A percentile compares a stretch with the other conserved stretches of the same genome.
Conservation (phyloP, 2,113 vertebrate species). For the Galbula dea region DNA sequence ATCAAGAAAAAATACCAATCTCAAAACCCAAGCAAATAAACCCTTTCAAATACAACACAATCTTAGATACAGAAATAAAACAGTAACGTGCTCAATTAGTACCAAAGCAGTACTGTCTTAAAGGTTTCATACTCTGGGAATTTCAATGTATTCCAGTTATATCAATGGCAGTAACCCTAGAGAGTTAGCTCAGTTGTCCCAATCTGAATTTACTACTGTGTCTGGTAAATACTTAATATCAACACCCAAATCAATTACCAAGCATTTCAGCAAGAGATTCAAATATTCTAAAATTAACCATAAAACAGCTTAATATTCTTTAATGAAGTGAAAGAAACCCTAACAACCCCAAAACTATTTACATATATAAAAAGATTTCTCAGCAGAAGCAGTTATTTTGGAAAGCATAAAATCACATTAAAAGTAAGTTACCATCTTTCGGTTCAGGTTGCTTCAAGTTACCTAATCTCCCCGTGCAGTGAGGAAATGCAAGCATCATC, state of each 20-base stretch:
- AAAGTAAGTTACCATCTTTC: conserved; percentile 73
- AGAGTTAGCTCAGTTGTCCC: not conserved
- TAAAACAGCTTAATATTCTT: not conserved
- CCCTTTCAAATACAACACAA: not conserved
- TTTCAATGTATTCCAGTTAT: not conserved
- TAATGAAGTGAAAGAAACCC: not conserved
- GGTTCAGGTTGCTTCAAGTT: not conserved
- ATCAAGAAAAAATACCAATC: not conserved
- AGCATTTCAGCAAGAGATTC: not conserved
- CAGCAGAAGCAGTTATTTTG: not conserved
- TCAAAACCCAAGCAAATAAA: not conserved
- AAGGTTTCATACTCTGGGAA: not conserved
- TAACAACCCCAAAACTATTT: not conserved
- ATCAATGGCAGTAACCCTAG: not conserved
- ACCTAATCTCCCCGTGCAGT: conserved; percentile 42
- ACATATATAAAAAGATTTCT: not conserved
- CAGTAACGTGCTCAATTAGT: not conserved
- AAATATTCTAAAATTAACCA: not conserved
- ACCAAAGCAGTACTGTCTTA: not conserved
- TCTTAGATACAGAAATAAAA: not conserved
- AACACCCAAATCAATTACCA: not conserved
- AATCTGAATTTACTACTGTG: not conserved
- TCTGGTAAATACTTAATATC: not conserved
- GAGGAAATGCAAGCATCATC: conserved; percentile 62
- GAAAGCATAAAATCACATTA: not conserved